A percentile compares a stretch with the other conserved stretches of the same genome.
phyloP scores from a whole-genome alignment of 2,113 vertebrate genomes.

The Gobiocypris rarus region DNA sequence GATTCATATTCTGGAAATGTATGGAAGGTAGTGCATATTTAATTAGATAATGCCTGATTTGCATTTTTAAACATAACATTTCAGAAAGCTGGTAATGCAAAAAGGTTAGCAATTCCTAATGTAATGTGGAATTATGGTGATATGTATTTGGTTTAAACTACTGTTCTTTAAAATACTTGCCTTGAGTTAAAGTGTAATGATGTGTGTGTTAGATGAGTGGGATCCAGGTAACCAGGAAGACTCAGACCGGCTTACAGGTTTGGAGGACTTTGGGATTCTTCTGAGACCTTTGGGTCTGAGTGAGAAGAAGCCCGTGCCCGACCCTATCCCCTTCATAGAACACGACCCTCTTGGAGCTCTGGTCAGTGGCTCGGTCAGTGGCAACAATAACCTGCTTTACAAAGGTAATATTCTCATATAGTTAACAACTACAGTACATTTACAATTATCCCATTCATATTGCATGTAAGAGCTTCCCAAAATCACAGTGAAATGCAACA shows the following conservation, averaged over 20 bases:
- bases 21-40: too few species aligned
- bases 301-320: slow-evolving; percentile 78
- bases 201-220: slow-evolving; percentile 76
- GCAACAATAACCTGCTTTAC: slow-evolving; percentile 49
- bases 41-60: too few species aligned
- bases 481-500: not conserved
- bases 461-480: not conserved
- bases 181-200: not conserved
- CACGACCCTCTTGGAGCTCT: slow-evolving; percentile 79
- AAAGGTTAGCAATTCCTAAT: too few species aligned
- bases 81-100: too few species aligned
- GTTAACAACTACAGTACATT: not conserved
- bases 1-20: too few species aligned
- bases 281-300: slow-evolving; percentile 77
- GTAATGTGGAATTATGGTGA: too few species aligned
- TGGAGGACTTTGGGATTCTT: slow-evolving; percentile 79
- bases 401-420: slow-evolving; percentile 65
- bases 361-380: slow-evolving; percentile 61
- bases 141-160: too few species aligned
- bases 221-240: slow-evolving; percentile 73
- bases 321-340: slow-evolving; percentile 77
- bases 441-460: not conserved
- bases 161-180: too few species aligned
- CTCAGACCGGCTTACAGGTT: slow-evolving; percentile 75
- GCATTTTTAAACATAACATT: too few species aligned